Conservation (phyloP, 2,888 invertebrate genomes). For the Epistrophe grossulariae region DNA sequence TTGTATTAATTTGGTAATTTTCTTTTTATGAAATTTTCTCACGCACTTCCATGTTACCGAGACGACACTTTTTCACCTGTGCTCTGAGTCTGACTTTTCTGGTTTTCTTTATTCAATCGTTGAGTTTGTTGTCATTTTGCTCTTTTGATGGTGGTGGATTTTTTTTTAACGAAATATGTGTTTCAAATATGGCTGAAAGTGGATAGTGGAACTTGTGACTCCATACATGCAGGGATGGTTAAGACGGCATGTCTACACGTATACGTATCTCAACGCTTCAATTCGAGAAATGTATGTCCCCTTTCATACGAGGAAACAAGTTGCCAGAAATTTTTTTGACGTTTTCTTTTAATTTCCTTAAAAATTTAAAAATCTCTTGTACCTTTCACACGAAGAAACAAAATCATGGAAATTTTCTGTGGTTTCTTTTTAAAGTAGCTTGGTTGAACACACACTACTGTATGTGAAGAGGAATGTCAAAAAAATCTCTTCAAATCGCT, state of each 20-base stretch:
- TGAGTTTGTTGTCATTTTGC: constrained; percentile 73
- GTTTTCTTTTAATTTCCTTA: no score
- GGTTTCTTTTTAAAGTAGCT: no score
- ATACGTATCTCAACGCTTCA: background rate
- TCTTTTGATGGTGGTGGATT: constrained; percentile 51
- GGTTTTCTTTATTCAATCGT: constrained; percentile 76
- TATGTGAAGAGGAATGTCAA: no score
- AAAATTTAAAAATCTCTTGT: no score
- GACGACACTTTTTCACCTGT: constrained; percentile 77
- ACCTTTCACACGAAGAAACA: no score
- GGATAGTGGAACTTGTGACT: constrained; percentile 1
- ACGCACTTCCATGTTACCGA: constrained; percentile 76
- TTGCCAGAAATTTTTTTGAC: no score
- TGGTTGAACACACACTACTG: no score
- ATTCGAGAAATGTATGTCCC: no score
- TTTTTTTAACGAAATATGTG: constrained; percentile 62
- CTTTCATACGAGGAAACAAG: no score
- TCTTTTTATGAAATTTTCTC: constrained; percentile 68
- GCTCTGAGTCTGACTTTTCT: constrained; percentile 77
- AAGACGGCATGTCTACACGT: background rate
- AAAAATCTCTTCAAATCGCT: no score
- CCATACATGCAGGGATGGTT: constrained; percentile 17
- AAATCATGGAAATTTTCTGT: no score
- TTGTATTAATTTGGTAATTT: constrained; percentile 36
- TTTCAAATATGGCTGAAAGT: constrained; percentile 47